Evolutionary conservation across 2,113 vertebrate species (phyloP), one percentile per base, ranked within the genome.

Genomic region (Gasterosteus aculeatus): DNA sequence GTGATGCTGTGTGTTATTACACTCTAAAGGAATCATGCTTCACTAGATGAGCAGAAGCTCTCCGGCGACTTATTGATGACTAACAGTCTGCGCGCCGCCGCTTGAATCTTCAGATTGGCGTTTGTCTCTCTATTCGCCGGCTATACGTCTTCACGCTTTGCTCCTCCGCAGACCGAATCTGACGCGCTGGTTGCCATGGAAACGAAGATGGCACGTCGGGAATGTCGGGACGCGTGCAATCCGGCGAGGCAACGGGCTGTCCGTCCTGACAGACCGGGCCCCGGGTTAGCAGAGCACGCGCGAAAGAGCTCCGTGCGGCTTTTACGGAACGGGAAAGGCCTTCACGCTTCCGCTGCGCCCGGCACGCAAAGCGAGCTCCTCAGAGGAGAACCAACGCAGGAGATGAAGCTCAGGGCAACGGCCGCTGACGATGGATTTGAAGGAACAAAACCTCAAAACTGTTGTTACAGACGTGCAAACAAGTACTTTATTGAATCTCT

Each of bases 171-270:
- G 49, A 72, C 64, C 41, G 66, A 47, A 67, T 64, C 2, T 67
- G 63, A 78, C 79, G 68, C 69, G 41, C 44, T 46, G 57, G 67
- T 87, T 85, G 62, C 78, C 62, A 72, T 79, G 77, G 73, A 73
- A 56, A 70, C 69, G 11, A 71, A 73, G 38, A 62, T 26, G 22
- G 22, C 22, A 26, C 22, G 22, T 26, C 22, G 22, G 22, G 22
- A 26, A 26, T 26, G 22, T 26, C 22, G 22, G 22, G 22, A 26
- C n/a, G 12, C 61, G 56, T 12, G 65, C 47, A 68, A 83, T 78
- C 35, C 47, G 64, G 67, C 51, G 22, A 26, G 22, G 75, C 46
- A 76, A 14, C 35, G 26, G 67, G 44, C 42, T 76, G n/a, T n/a
- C 22, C 44, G 56, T 60, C 41, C 69, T 69, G 63, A 78, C 65